Percentiles rank a stretch among this genome's conserved stretches.
Conservation (phyloP, 2,797 vertebrate species). For the Tragopan temminckii region DNA sequence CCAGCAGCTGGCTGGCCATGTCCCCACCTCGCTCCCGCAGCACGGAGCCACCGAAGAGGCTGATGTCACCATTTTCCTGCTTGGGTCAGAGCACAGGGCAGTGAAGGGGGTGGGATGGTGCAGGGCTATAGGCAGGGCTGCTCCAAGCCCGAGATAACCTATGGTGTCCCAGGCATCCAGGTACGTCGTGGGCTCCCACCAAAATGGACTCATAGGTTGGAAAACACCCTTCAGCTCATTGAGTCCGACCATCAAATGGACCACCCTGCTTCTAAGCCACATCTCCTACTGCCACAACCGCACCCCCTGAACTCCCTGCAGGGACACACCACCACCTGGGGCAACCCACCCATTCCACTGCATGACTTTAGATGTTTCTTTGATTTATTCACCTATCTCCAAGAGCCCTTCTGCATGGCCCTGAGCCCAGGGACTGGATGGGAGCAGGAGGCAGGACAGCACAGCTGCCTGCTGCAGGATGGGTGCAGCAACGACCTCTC, state of each 20-base stretch:
- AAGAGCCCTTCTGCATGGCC: background rate
- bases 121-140: background rate
- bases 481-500: background rate
- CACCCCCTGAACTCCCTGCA: background rate
- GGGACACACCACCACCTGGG: background rate
- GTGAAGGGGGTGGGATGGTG: background rate
- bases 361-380: background rate
- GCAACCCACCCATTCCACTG: background rate
- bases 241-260: background rate
- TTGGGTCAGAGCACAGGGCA: slow-evolving; percentile 33
- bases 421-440: background rate
- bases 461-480: background rate
- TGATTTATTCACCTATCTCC: background rate
- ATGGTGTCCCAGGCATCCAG: fast-evolving
- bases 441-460: background rate
- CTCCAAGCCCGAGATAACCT: background rate
- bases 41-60: slow-evolving; percentile 82
- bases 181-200: background rate
- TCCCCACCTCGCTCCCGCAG: slow-evolving; percentile 90
- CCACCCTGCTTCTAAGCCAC: background rate
- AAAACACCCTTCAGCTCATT: background rate
- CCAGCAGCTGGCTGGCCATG: slow-evolving; percentile 83
- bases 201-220: background rate
- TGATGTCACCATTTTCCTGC: slow-evolving; percentile 93
- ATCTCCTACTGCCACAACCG: background rate